Base-by-base conservation (phyloP, 1,140 invertebrate species). In the Sesamia nonagrioides region DNA sequence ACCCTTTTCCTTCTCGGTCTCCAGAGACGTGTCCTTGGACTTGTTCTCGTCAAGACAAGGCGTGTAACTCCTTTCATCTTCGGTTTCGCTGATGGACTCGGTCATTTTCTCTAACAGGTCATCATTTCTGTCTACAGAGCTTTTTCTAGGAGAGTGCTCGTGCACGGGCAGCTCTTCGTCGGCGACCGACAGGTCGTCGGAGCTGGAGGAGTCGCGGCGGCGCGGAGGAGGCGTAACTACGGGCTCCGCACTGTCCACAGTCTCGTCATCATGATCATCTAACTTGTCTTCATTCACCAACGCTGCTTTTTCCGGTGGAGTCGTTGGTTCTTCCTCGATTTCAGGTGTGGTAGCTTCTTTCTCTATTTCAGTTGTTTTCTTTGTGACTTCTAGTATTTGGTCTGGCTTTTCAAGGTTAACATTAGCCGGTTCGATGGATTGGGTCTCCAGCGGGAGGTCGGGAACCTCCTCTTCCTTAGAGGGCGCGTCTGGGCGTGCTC, bases 11-110 rank as follows among this genome's bases (percentile, higher is more conserved):
- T 91, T 93, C 56, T 94, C 92, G 0, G 84, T 87, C 48, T 94
- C 93, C 15, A 92, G 82, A 0, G 92, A 94, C 0, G 89, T 91
- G 54, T 95, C 94, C 61, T 92, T 92, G n/a, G 92, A 93, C 80
- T 94, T 95, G 78, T 96, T 96, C 82, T 97, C 96, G 87, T 97
- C 96, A 63, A 97, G 90, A 81, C 96, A 96, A 0, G 96, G 96
- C 21, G 96, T 97, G 86, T 97, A 97, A 61, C 96, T 96, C 45
- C 96, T 91, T 86, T 96, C 96, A 79, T 95, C 94, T 85, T 96
- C 96, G 0, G 92, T 94, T 81, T 96, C 96, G 82, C 95, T 96
- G 68, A 96, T 96, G 60, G 96, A 96, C 85, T 96, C 96, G 0
- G 95, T 96, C 94, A 96, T 95, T 82, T 96, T 95, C 78, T 95